Conservation (phyloP, 1,140 invertebrate genomes). For the Leptestheria dahalacensis region DNA sequence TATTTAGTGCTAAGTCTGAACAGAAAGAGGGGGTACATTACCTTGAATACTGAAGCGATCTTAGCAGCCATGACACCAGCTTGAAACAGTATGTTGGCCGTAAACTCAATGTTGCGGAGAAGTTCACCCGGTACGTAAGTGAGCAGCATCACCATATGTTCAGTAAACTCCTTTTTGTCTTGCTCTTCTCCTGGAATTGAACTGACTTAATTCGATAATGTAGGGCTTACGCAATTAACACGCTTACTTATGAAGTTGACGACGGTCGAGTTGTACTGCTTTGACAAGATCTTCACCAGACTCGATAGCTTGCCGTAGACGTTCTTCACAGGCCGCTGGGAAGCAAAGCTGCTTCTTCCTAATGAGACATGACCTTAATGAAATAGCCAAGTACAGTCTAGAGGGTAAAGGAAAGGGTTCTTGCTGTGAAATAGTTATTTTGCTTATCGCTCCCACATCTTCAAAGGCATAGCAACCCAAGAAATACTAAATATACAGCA, state of each 20-base stretch:
- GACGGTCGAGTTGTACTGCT: too few relatives aligned
- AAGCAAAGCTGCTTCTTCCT: neutral
- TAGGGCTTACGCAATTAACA: neutral
- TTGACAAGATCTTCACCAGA: neutral
- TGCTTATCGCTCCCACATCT: too few relatives aligned
- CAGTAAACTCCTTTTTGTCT: too few relatives aligned
- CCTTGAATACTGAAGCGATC: slow-evolving; percentile 1
- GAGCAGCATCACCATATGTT: slow-evolving; percentile 51
- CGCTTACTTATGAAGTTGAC: too few relatives aligned
- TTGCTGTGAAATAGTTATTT: too few relatives aligned
- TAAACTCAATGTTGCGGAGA: slow-evolving; percentile 39
- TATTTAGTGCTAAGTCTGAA: too few relatives aligned
- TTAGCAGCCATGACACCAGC: slow-evolving; percentile 50
- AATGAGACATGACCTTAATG: neutral
- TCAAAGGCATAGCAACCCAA: too few relatives aligned
- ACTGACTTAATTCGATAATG: too few relatives aligned
- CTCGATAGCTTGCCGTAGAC: neutral
- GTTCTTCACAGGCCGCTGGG: slow-evolving; percentile 1
- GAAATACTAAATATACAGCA: too few relatives aligned
- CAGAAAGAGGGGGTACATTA: too few relatives aligned
- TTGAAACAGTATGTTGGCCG: slow-evolving; percentile 44
- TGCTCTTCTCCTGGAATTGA: too few relatives aligned
- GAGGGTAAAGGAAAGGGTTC: too few relatives aligned
- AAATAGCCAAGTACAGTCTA: neutral
- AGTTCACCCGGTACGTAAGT: slow-evolving; percentile 54